phyloP scores from a whole-genome alignment of 2,113 vertebrate genomes.

The Xyrauchen texanus region DNA sequence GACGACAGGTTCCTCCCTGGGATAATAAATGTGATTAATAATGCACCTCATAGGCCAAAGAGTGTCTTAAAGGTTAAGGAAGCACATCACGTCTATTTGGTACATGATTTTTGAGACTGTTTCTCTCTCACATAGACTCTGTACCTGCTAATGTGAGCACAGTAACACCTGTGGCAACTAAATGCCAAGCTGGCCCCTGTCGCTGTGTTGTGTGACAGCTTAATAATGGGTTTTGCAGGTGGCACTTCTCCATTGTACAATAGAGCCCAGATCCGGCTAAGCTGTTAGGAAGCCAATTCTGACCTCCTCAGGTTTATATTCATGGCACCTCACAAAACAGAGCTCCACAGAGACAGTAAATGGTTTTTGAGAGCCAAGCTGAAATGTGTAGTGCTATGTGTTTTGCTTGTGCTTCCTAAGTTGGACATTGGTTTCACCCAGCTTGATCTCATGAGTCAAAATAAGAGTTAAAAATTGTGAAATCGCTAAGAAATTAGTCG shows the following conservation, averaged over 20 bases:
- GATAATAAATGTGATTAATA: conserved; percentile 4
- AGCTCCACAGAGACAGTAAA: too few relatives aligned
- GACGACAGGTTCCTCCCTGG: not conserved
- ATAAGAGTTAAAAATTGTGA: too few relatives aligned
- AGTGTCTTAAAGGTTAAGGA: not conserved
- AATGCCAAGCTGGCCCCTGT: conserved; percentile 64
- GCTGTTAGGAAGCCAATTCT: conserved; percentile 30
- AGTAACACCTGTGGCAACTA: conserved; percentile 58
- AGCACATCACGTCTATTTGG: not conserved
- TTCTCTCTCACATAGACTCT: conserved; percentile 36
- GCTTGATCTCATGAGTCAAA: too few relatives aligned
- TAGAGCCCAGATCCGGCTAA: conserved; percentile 45
- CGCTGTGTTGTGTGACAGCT: conserved; percentile 53
- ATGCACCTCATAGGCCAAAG: not conserved
- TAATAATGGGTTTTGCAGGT: conserved; percentile 40
- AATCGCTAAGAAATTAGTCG: too few relatives aligned
- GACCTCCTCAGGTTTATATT: not conserved
- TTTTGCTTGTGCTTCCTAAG: too few relatives aligned
- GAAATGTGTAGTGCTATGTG: too few relatives aligned
- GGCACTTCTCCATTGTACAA: conserved; percentile 55
- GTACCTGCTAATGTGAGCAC: conserved; percentile 49
- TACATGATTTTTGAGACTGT: conserved; percentile 42
- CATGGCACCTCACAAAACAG: too few relatives aligned
- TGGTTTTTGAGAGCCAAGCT: too few relatives aligned
- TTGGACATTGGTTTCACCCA: too few relatives aligned